Evolutionary conservation across 1,140 invertebrate genomes (phyloP), one percentile per base, ranked within the genome.

Genomic region (Probaryconus sp.): DNA sequence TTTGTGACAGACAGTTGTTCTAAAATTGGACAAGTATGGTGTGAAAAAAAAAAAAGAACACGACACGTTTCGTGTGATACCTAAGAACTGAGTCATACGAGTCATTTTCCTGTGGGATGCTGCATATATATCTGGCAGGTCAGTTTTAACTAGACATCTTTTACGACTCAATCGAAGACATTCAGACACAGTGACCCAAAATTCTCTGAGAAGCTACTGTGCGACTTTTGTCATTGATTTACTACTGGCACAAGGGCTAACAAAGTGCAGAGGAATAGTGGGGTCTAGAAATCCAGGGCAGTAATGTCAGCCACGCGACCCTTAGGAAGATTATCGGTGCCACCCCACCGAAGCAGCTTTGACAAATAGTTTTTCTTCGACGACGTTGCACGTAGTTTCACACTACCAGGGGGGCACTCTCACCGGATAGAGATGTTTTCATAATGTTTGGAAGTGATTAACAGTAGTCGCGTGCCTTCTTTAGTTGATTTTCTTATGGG

Each of bases 391-490:
- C 43, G 7, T n/a, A 18, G 48, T 38, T 40, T 65, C 33, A 67
- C 55, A 72, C 56, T 58, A 60, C 63, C 79, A 63, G 71, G 53
- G 53, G 69, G 50, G 60, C 64, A 69, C 58, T 71, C 68, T 68
- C 61, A 26, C 50, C 16, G 24, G 38, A 81, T 81, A 64, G 70
- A 81, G 65, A 76, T 80, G 78, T 82, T 81, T 81, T 67, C 65
- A 79, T 79, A 83, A 82, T 84, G 80, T 83, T 82, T 80, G 67
- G 69, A 65, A 76, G 47, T 77, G 48, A 79, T 78, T 80, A 78
- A 83, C 81, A 83, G 50, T 61, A 74, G 76, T 60, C 79, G 73
- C 81, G 81, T 81, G 81, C 63, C 70, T 56, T 53, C 71, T 7
- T 33, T 24, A 11, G 50, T 7, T 16, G 24, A 30, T n/a, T 65